phyloP scores from a whole-genome alignment of 2,797 vertebrate species.

The Fringilla coelebs region DNA sequence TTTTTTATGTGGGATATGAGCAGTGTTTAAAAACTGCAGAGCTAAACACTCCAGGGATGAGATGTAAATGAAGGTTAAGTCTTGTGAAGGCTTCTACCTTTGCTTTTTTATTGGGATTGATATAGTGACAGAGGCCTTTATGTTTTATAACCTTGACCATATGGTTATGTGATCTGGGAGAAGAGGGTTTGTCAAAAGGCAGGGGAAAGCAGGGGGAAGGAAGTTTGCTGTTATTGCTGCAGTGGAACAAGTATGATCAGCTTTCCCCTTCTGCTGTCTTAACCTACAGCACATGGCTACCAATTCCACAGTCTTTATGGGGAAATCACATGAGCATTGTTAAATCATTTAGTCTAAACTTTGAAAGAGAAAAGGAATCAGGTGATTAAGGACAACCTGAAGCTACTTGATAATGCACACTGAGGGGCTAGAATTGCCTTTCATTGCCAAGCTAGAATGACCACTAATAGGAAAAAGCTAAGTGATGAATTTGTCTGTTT shows the following conservation, averaged over 20 bases:
- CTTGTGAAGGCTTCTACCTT: background rate
- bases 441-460: background rate
- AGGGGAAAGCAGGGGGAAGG: background rate
- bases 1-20: background rate
- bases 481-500: background rate
- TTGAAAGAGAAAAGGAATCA: slow-evolving; percentile 66
- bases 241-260: slow-evolving; percentile 48
- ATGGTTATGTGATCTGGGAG: slow-evolving; percentile 40
- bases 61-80: slow-evolving; percentile 18
- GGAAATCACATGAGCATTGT: slow-evolving; percentile 48
- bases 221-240: slow-evolving; percentile 33
- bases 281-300: slow-evolving; percentile 60
- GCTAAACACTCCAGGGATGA: background rate
- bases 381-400: slow-evolving; percentile 64
- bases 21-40: slow-evolving; percentile 37
- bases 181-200: background rate
- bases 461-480: background rate
- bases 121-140: slow-evolving; percentile 50
- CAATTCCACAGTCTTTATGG: slow-evolving; percentile 46
- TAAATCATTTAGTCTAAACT: slow-evolving; percentile 71
- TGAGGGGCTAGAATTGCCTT: slow-evolving; percentile 39
- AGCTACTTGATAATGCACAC: slow-evolving; percentile 54
- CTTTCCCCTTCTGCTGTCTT: slow-evolving; percentile 46
- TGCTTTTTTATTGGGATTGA: slow-evolving; percentile 56
- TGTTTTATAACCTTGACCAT: slow-evolving; percentile 69